Evolutionary conservation across 2,888 invertebrate species (phyloP), one percentile per base, ranked within the genome.

Genomic region (Cataglyphis altisquamis): DNA sequence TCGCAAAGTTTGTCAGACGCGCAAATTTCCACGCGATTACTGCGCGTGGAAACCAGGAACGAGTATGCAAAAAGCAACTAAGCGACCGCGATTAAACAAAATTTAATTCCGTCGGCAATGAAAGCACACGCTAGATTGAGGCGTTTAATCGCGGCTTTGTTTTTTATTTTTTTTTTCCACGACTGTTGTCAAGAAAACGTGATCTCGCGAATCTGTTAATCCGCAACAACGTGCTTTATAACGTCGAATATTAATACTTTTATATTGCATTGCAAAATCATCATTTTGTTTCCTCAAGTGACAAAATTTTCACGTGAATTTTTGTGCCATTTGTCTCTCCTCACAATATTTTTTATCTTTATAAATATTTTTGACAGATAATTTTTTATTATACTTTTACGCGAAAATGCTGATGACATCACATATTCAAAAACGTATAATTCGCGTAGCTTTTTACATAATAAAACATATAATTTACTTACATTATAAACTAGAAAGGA

Each of bases 61-160:
- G 39, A 2, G 18, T 78, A 18, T 72, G 57, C 21, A 45, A 72
- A 73, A 73, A 21, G 29, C 29, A 12, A 74, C 41, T 45, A 45
- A 60, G 45, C 75, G 36, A 25, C 45, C 45, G 36, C 74, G 60
- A 83, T 60, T 77, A 85, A 83, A 72, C 41, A 10, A 82, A 87
- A 87, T 81, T 80, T 73, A 87, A 81, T 82, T 84, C 29, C 60
- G 36, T 39, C 64, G 21, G 12, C 45, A 21, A 1, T 3, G 39
- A 52, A 41, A 45, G 18, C 78, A 45, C 78, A 60, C 72, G 72
- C 55, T 10, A 5, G 10, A 5, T 15, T 21, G 72, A 25, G 3
- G 29, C 60, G 36, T 60, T 80, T 72, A 72, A 72, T 45, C 25
- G 41, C 36, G 36, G 36, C 36, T 6, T 29, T 1, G 0, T 15